phyloP scores from a whole-genome alignment of 2,797 vertebrate species.

The Gastrophryne carolinensis region DNA sequence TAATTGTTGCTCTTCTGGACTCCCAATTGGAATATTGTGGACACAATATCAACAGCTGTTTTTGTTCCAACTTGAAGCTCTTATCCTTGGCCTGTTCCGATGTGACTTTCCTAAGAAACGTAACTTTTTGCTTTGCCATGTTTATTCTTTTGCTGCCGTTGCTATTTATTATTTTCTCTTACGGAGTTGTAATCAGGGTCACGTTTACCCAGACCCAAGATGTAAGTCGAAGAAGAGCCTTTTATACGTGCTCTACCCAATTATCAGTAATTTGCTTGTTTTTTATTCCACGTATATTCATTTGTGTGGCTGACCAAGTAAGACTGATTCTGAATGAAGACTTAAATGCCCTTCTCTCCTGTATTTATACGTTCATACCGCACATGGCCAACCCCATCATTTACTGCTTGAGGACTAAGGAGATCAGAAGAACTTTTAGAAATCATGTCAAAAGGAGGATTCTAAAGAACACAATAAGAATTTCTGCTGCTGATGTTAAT shows the following conservation, averaged over 20 bases:
- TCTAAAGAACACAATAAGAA: background rate
- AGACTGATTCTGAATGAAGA: constrained; percentile 31
- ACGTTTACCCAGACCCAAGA: background rate
- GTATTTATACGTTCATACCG: constrained; percentile 32
- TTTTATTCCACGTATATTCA: constrained; percentile 39
- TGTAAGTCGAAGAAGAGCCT: constrained; percentile 12
- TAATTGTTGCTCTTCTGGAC: background rate
- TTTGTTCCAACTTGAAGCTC: constrained; percentile 26
- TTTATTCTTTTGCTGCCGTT: constrained; percentile 33
- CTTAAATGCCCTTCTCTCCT: constrained; percentile 39
- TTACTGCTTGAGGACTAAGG: constrained; percentile 40
- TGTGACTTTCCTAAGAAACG: background rate
- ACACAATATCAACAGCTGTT: constrained; percentile 19
- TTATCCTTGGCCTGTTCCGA: constrained; percentile 14
- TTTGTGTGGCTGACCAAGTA: constrained; percentile 29
- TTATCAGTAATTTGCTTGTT: constrained; percentile 29
- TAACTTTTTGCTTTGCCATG: constrained; percentile 32
- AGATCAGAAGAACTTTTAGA: constrained; percentile 29
- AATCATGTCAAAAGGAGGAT: constrained; percentile 6
- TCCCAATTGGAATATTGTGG: background rate
- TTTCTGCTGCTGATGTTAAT: background rate
- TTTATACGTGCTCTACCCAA: constrained; percentile 39
- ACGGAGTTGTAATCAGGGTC: constrained; percentile 22
- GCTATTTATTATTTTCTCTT: constrained; percentile 37
- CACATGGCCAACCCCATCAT: constrained; percentile 44